Base-by-base conservation (phyloP, 2,113 vertebrate genomes). In the Dendrocopos noguchii region DNA sequence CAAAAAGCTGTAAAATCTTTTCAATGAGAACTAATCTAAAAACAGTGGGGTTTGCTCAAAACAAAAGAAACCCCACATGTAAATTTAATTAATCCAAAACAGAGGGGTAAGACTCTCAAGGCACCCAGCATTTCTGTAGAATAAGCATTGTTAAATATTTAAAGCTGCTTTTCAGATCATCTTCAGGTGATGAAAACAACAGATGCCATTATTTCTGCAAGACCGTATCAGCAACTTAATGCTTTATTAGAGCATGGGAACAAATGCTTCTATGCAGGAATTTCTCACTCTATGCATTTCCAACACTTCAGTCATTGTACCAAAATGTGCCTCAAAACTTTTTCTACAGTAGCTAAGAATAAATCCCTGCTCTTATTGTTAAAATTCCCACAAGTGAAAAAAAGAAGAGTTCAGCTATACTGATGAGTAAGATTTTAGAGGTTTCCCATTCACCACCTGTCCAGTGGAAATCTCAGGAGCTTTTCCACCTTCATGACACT, bases 51-150 rank as follows among this genome's bases (percentile, higher is more conserved):
- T 87, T 68, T 76, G 36, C n/a, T 84, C 22, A 84, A 76, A 84
- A 80, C 3, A 1, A 1, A 44, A 36, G 31, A 71, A 21, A 1
- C 0, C 22, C 13, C 19, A n/a, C 29, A 60, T 0, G 2, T 42
- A 71, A 52, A 67, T 22, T 3, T 60, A 84, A 74, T 60, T 25
- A 86, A 71, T 22, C 46, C n/a, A 61, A 91, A 92, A 22, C 9
- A 33, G 21, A 80, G 6, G 11, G 8, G 6, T 29, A 47, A 18
- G 9, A 55, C 21, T 63, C 7, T 13, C 59, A 88, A 17, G 13
- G 25, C 17, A 65, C 5, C 12, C 34, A 81, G 42, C 6, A 9
- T 39, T 88, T 78, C 17, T 55, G 6, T 33, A 77, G 15, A 80
- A 88, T 44, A 57, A 74, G 63, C 8, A 71, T 1, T 33, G 15